Conservation (phyloP, 1,140 invertebrate genomes). For the Notospermus geniculatus region DNA sequence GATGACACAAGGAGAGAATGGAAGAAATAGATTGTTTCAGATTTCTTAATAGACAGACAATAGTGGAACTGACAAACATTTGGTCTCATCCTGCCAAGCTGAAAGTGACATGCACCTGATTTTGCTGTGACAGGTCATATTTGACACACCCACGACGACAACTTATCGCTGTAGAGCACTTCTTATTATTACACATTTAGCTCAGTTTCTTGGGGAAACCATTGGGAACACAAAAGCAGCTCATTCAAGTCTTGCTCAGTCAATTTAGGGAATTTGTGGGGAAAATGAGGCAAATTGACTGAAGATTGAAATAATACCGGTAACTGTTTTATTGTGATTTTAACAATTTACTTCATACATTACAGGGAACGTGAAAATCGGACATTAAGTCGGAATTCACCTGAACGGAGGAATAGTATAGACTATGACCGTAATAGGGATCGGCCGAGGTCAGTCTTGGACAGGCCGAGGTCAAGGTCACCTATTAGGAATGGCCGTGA, state of each 20-base stretch:
- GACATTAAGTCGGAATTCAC: conserved; percentile 6
- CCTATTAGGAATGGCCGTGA: conserved; percentile 37
- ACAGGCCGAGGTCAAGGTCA: conserved; percentile 35
- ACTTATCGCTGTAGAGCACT: neutral
- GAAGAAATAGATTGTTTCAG: too few species aligned
- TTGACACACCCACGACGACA: neutral
- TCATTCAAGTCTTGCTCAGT: neutral
- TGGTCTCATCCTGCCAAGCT: too few species aligned
- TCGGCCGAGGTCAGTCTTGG: conserved; percentile 16
- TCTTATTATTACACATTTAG: neutral
- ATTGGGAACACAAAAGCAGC: neutral
- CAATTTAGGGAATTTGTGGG: too few species aligned
- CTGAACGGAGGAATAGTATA: neutral
- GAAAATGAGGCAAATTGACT: too few species aligned
- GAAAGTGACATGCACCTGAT: too few species aligned
- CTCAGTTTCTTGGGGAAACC: neutral
- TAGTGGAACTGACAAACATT: too few species aligned
- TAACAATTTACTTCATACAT: neutral
- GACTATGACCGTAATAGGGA: conserved; percentile 24
- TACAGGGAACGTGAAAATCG: conserved; percentile 9
- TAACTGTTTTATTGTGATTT: neutral
- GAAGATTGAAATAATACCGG: too few species aligned
- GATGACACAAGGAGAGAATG: too few species aligned
- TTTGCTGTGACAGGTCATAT: too few species aligned
- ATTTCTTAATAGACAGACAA: too few species aligned